Base-by-base conservation (phyloP, 1,140 invertebrate genomes). In the Bombus cullumanus region DNA sequence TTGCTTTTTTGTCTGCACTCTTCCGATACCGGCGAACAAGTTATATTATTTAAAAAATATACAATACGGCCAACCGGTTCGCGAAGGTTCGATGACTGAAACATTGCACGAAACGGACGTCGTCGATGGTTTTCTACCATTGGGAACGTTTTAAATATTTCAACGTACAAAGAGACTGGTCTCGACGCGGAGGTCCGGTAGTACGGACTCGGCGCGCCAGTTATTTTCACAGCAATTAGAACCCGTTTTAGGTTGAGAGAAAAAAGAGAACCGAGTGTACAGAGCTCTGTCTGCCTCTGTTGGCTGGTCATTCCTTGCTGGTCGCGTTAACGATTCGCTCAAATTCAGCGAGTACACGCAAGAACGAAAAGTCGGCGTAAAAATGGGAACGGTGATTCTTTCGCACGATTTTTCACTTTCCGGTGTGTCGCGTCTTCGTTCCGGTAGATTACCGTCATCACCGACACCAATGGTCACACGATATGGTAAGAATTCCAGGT, bases 221-320 rank as follows among this genome's bases (percentile, higher is more conserved):
- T 34, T 41, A 74, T 74, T 82, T 74, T 82, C 71, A 43, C 25
- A 34, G 57, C 69, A 82, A 62, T 82, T 82, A 74, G 34, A 74
- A 62, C n/a, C 64, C n/a, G 37, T 43, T 79, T 79, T 34, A 39
- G 9, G 18, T 22, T 12, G 37, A 22, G 10, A 9, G 18, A 43
- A 43, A 41, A 75, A 5, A 9, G 10, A 34, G 31, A 3, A 25
- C 25, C 0, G 6, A 31, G 31, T 34, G 31, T 31, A 15, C 13
- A 1, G 13, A 8, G n/a, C 13, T 15, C 31, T 57, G 28, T 75
- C 43, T 75, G 5, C 10, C n/a, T 31, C 22, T 5, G 8, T 12
- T 13, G 12, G 31, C 31, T 28, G 12, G 43, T 34, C 18, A 2
- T 31, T 22, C 18, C 5, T 53, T 28, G 31, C 31, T 34, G 31